These are phyloP conservation scores for Trissolcus brochymenae DNA, from an alignment of 2,888 invertebrate genomes.

Conservation along the genomic window DNA sequence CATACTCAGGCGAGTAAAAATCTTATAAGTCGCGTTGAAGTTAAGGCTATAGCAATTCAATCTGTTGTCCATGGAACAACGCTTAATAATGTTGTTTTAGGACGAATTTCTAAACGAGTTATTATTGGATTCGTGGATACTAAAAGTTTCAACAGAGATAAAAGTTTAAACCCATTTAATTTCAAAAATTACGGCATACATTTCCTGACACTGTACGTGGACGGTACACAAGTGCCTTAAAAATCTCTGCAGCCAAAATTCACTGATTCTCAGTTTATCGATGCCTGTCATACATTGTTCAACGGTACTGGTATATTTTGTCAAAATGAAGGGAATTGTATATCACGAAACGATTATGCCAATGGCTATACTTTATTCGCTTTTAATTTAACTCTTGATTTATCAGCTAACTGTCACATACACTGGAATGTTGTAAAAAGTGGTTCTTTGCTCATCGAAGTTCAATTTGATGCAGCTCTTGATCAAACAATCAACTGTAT, in stretches of 20 bases:
- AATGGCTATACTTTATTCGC: slow-evolving; percentile 59
- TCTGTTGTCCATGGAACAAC: not conserved
- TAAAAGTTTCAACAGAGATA: too few relatives aligned
- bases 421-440: slow-evolving; percentile 57
- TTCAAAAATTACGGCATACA: too few relatives aligned
- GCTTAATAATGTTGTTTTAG: slow-evolving; percentile 1
- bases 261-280: not conserved
- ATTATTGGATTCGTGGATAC: too few relatives aligned
- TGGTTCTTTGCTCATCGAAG: slow-evolving; percentile 60
- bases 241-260: too few relatives aligned
- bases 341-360: slow-evolving; percentile 49
- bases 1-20: slow-evolving; percentile 55
- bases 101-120: too few relatives aligned
- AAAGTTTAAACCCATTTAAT: too few relatives aligned
- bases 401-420: slow-evolving; percentile 54
- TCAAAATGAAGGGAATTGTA: slow-evolving; percentile 55
- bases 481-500: slow-evolving; percentile 51
- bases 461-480: slow-evolving; percentile 40
- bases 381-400: slow-evolving; percentile 63
- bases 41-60: slow-evolving; percentile 3
- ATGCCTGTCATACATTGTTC: slow-evolving; percentile 63
- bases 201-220: too few relatives aligned
- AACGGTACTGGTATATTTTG: slow-evolving; percentile 55
- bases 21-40: not conserved
- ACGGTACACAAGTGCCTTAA: too few relatives aligned